phyloP scores from a whole-genome alignment of 2,113 vertebrate genomes.

The Ceyx cyanopectus region DNA sequence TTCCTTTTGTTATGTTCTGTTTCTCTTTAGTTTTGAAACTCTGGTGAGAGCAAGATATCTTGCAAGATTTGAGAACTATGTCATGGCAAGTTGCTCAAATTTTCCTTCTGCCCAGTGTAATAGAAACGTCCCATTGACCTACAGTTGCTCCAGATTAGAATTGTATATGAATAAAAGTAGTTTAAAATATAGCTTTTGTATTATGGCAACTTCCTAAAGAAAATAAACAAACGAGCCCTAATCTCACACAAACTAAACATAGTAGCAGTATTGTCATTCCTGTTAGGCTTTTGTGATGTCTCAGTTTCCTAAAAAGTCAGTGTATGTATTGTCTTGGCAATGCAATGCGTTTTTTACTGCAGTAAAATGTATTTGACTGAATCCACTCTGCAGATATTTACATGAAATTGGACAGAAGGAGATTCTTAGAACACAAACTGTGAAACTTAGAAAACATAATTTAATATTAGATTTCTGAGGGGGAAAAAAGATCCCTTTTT shows the following conservation, averaged over 20 bases:
- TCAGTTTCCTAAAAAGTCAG: neutral
- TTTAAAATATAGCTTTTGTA: conserved; percentile 24
- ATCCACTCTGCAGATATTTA: neutral
- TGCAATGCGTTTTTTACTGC: neutral
- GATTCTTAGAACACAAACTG: neutral
- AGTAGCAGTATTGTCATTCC: neutral
- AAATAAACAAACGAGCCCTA: neutral
- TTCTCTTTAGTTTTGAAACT: neutral
- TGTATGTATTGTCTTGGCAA: neutral
- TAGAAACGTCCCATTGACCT: neutral
- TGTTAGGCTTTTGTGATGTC: neutral
- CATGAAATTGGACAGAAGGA: neutral
- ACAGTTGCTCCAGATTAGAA: neutral
- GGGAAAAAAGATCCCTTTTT: neutral
- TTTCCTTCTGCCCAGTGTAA: neutral
- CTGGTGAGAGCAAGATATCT: neutral
- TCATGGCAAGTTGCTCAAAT: neutral
- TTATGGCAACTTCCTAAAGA: neutral
- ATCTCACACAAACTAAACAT: neutral
- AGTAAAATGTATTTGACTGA: neutral
- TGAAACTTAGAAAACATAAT: neutral
- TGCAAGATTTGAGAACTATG: conserved; percentile 5
- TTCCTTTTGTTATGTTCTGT: neutral
- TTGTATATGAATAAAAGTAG: neutral
- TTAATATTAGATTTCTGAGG: neutral